Conservation (phyloP, 2,888 invertebrate species). For the Autographa pulchrina region DNA sequence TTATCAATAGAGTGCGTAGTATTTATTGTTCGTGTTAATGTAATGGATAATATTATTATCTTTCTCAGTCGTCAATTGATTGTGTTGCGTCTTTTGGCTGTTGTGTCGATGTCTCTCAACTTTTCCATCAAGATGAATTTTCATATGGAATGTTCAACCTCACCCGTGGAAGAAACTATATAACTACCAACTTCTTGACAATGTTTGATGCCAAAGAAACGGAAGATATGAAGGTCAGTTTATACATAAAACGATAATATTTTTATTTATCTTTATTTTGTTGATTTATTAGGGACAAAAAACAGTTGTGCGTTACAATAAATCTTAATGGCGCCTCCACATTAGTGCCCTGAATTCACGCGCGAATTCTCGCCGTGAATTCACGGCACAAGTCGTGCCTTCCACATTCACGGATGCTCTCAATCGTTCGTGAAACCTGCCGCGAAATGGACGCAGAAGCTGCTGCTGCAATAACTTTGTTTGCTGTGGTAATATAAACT, state of each 20-base stretch:
- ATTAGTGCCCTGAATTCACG: no score
- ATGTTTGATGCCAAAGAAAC: slow-evolving; percentile 57
- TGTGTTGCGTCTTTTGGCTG: neutral
- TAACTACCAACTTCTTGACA: slow-evolving; percentile 60
- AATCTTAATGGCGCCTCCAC: no score
- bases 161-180: slow-evolving; percentile 52
- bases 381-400: no score
- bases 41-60: slow-evolving; percentile 41
- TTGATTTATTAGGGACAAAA: no score
- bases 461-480: no score
- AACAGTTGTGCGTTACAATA: no score
- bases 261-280: no score
- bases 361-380: no score
- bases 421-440: no score
- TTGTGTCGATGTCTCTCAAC: slow-evolving; percentile 60
- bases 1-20: slow-evolving; percentile 48
- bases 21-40: slow-evolving; percentile 38
- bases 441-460: no score
- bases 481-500: no score
- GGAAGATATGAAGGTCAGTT: slow-evolving; percentile 60
- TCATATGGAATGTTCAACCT: slow-evolving; percentile 62
- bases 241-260: neutral
- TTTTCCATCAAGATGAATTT: slow-evolving; percentile 59
- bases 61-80: slow-evolving; percentile 49
- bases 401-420: no score